phyloP scores from a whole-genome alignment of 2,888 invertebrate genomes.

The Lithosia quadra region DNA sequence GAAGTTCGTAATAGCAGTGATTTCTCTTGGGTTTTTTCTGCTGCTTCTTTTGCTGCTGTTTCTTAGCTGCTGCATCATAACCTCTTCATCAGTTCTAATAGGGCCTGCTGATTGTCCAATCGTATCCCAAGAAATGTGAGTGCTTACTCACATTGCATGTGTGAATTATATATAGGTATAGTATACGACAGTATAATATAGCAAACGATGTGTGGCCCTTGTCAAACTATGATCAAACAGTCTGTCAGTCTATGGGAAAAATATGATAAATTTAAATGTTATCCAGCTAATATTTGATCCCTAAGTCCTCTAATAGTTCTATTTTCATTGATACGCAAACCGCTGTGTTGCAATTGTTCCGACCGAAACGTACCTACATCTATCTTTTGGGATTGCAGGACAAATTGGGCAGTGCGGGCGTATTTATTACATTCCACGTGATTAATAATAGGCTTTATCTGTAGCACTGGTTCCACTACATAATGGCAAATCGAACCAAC shows the following conservation, averaged over 20 bases:
- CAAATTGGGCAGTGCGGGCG: conserved; percentile 37
- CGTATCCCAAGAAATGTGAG: no score
- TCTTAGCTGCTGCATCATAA: no score
- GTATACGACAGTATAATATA: background rate
- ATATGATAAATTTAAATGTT: background rate
- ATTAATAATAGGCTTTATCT: conserved; percentile 33
- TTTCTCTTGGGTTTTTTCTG: no score
- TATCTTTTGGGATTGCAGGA: conserved; percentile 33
- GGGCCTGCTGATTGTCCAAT: no score
- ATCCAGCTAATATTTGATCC: background rate
- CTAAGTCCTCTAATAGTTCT: no score
- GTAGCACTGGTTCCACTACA: conserved; percentile 20
- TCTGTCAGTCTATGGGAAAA: background rate
- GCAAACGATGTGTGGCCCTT: background rate
- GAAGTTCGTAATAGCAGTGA: background rate
- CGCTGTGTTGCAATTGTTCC: conserved; percentile 22
- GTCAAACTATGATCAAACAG: conserved; percentile 1
- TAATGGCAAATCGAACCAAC: conserved; percentile 23
- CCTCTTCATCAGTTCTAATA: no score
- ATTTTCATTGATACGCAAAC: conserved; percentile 13
- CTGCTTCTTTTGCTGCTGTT: no score
- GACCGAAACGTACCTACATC: conserved; percentile 29
- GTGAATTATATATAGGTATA: background rate
- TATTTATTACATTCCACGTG: conserved; percentile 37
- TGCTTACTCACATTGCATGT: no score